Percentiles rank a stretch among this genome's conserved stretches.
Evolutionary conservation across 2,113 vertebrate genomes (phyloP).

Genomic region (Scomber japonicus): DNA sequence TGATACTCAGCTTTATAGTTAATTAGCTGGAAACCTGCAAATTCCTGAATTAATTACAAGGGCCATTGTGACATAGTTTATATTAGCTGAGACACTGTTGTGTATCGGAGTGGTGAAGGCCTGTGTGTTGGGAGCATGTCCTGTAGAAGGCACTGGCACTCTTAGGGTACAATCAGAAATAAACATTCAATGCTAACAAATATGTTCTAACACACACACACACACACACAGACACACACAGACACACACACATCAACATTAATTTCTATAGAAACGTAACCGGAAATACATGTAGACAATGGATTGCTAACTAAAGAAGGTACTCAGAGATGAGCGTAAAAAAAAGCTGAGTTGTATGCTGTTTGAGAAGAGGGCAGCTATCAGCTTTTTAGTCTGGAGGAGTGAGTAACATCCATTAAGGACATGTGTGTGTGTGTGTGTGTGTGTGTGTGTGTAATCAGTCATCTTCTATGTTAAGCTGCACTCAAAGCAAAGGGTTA

Average conservation of each 20-base stretch:
- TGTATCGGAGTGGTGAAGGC: constrained; percentile 37
- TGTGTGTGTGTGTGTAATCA: constrained; percentile 1
- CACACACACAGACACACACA: not conserved
- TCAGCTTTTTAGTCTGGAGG: not conserved
- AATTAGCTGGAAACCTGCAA: constrained; percentile 22
- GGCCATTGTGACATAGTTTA: not conserved
- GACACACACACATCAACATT: not conserved
- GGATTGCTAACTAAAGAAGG: not conserved
- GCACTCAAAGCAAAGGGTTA: constrained; percentile 22
- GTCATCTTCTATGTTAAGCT: constrained; percentile 21
- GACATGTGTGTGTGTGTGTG: constrained; percentile 18
- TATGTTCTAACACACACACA: not conserved
- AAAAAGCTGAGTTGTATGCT: not conserved
- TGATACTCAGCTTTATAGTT: not conserved
- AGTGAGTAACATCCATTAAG: not conserved
- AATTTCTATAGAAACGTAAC: not conserved
- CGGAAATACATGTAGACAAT: not conserved
- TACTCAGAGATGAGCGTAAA: not conserved
- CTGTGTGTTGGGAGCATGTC: constrained; percentile 28
- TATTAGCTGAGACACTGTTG: not conserved
- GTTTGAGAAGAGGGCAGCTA: constrained; percentile 7
- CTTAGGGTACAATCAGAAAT: constrained; percentile 30
- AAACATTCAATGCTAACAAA: constrained; percentile 45
- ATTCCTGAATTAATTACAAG: constrained; percentile 18
- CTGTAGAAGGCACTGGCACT: constrained; percentile 62